Percentiles rank a stretch among this genome's conserved stretches.
These are phyloP conservation scores for Conomelus anceps DNA, from an alignment of 2,888 invertebrate species.

Conservation along the genomic window DNA sequence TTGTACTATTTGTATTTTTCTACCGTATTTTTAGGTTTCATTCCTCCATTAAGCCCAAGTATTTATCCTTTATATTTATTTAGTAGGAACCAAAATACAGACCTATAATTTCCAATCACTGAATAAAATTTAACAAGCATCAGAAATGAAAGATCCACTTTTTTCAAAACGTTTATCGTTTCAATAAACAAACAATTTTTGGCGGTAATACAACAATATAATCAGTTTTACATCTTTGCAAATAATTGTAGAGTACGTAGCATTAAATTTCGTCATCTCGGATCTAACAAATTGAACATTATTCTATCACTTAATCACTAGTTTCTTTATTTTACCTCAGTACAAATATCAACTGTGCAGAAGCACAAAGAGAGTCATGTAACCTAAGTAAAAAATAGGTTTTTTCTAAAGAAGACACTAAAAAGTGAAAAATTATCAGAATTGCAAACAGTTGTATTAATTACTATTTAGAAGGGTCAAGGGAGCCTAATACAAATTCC, in stretches of 20 bases:
- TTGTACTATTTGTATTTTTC: too few species aligned
- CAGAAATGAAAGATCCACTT: neutral
- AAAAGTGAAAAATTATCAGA: neutral
- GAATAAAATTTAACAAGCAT: neutral
- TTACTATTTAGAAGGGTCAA: neutral
- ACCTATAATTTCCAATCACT: neutral
- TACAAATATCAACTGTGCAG: neutral
- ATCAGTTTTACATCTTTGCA: neutral
- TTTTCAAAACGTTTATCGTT: neutral
- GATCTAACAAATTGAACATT: neutral
- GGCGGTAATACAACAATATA: neutral
- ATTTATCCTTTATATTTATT: too few species aligned
- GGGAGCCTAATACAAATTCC: neutral
- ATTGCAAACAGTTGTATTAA: neutral
- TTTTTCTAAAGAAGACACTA: neutral
- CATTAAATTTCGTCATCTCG: neutral
- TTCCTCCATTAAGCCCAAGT: too few species aligned
- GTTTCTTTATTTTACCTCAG: neutral
- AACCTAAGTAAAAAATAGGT: neutral
- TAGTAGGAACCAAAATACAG: neutral
- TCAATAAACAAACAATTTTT: neutral
- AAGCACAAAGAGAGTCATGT: neutral
- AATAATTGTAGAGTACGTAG: neutral
- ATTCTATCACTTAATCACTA: neutral
- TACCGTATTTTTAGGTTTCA: too few species aligned